These are phyloP conservation scores for Drosophila mulleri DNA, from an alignment of 2,888 invertebrate genomes.

Conservation along the genomic window DNA sequence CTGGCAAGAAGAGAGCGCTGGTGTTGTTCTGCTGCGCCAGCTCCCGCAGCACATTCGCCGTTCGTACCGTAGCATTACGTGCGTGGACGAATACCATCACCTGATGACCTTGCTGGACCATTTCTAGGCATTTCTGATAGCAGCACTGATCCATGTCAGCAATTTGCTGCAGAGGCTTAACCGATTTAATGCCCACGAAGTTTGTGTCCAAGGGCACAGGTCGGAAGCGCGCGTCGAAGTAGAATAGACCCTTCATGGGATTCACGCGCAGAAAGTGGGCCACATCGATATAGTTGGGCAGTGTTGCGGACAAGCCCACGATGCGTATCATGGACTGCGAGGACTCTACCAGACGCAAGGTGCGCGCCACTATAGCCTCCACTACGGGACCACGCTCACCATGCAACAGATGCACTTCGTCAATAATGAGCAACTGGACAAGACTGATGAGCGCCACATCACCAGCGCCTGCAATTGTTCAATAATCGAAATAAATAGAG, in stretches of 20 bases:
- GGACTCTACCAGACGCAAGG: constrained; percentile 95
- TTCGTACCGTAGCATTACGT: constrained; percentile 96
- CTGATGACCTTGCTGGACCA: constrained; percentile 96
- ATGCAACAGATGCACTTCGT: constrained; percentile 98
- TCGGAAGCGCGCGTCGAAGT: constrained; percentile 96
- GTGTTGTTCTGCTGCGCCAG: constrained; percentile 91
- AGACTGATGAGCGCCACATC: constrained; percentile 95
- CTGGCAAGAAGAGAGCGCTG: constrained; percentile 89
- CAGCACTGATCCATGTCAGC: constrained; percentile 95
- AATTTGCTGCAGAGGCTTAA: constrained; percentile 87
- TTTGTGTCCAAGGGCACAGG: constrained; percentile 97
- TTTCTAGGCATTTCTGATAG: constrained; percentile 95
- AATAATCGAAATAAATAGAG: background rate
- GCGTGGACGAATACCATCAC: constrained; percentile 99
- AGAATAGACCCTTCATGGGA: constrained; percentile 95
- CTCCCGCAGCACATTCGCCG: constrained; percentile 94
- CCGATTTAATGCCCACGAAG: constrained; percentile 94
- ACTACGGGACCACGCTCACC: constrained; percentile 99
- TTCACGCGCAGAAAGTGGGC: constrained; percentile 97
- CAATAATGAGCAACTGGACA: constrained; percentile 97
- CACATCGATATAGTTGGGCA: constrained; percentile 99
- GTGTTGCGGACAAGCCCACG: constrained; percentile 97
- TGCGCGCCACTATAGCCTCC: constrained; percentile 98
- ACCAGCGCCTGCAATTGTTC: constrained; percentile 87
- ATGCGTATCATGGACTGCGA: constrained; percentile 98